A percentile compares a stretch with the other conserved stretches of the same genome.
Evolutionary conservation across 2,797 vertebrate species (phyloP).

Genomic region (Clamator glandarius): DNA sequence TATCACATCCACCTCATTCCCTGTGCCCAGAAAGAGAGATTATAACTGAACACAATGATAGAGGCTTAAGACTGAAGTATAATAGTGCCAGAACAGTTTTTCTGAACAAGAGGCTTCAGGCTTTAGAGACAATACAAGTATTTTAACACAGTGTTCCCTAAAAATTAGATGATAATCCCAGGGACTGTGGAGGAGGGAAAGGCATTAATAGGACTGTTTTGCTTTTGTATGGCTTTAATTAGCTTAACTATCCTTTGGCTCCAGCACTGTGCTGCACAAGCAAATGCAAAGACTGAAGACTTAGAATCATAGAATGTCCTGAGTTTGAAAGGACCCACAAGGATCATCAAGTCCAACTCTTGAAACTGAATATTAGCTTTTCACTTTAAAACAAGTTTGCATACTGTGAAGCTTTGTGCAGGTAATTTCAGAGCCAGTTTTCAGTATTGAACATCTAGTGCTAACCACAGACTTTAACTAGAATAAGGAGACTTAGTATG

Average conservation of each 20-base stretch:
- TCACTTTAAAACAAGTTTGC: not conserved
- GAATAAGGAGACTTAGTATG: not conserved
- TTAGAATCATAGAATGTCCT: no score
- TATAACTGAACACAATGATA: not conserved
- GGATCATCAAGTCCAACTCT: no score
- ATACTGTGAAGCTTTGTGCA: not conserved
- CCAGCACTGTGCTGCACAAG: not conserved
- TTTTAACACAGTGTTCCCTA: not conserved
- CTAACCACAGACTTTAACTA: not conserved
- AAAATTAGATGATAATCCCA: not conserved
- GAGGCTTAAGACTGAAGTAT: not conserved
- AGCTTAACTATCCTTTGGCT: not conserved
- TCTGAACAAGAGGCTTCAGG: not conserved
- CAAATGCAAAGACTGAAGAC: not conserved
- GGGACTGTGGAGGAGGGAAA: not conserved
- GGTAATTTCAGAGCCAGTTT: not conserved
- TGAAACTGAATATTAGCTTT: not conserved
- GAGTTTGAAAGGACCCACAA: no score
- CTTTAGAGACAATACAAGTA: not conserved
- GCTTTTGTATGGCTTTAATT: not conserved
- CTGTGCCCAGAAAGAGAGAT: not conserved
- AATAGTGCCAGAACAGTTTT: not conserved
- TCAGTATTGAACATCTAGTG: not conserved
- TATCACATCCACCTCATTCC: not conserved
- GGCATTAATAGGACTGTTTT: not conserved